Base-by-base conservation (phyloP, 2,888 invertebrate genomes). In the Isoperla grammatica region DNA sequence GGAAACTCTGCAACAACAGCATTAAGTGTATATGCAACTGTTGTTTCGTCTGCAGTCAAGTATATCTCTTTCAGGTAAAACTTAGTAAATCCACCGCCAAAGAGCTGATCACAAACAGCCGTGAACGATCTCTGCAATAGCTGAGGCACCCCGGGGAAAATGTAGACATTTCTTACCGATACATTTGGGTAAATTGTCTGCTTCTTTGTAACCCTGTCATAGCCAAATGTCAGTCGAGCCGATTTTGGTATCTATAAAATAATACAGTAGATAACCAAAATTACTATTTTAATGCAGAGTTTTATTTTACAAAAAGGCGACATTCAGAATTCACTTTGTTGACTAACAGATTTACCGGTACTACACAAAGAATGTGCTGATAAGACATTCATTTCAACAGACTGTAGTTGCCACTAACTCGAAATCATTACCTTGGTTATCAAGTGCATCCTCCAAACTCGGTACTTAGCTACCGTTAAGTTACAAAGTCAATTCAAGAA, bases 81-180 rank as follows among this genome's bases (percentile, higher is more conserved):
- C 56, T 69, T 71, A 15, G 68, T 68, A n/a, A 68, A 19, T 2
- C 48, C 54, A 37, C 61, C 59, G 4, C 46, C 55, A 55, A 65
- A 65, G 8, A 62, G 48, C 22, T 65, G 58, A 59, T 72, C 67
- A 71, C 68, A 64, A 13, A 76, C 65, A 46, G 57, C 43, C 67
- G 68, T 68, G 59, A 80, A 78, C 1, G 75, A 71, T 60, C 68
- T 70, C 64, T 75, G 69, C 50, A 79, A 70, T 53, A 79, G 75
- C 63, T 77, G 73, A 2, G 88, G 88, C 45, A 88, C 81, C 2
- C 88, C 88, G 39, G 88, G 87, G 67, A 88, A 84, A 58, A 87
- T 79, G 66, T 80, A 82, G 1, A 87, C 85, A 72, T 88, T 88
- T 42, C 72, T 71, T 11, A 86, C 64, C 15, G 72, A 72, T 42